phyloP scores from a whole-genome alignment of 2,113 vertebrate genomes.

The Myiozetetes cayanensis region DNA sequence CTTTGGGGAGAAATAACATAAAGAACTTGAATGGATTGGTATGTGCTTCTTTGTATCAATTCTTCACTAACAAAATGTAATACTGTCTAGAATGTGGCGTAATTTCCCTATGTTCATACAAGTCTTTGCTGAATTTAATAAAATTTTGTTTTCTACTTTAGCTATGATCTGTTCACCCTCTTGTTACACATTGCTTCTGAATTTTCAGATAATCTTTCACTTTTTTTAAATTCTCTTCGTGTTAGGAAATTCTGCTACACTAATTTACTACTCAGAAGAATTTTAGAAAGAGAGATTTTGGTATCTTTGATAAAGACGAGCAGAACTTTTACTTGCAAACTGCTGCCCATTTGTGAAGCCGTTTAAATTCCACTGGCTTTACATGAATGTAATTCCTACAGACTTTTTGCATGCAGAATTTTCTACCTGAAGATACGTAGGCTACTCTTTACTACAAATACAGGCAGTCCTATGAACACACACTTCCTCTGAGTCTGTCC shows the following conservation, averaged over 20 bases:
- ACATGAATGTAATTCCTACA: background rate
- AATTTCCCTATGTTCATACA: background rate
- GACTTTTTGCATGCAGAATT: background rate
- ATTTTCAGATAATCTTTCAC: background rate
- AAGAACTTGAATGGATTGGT: slow-evolving; percentile 94
- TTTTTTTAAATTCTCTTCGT: background rate
- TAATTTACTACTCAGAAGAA: background rate
- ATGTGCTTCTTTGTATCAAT: slow-evolving; percentile 37
- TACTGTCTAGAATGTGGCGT: background rate
- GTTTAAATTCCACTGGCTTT: background rate
- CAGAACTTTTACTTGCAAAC: background rate
- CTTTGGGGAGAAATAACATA: slow-evolving; percentile 95
- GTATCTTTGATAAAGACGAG: background rate
- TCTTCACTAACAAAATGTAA: background rate
- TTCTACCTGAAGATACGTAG: background rate
- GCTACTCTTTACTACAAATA: background rate
- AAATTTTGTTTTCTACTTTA: background rate
- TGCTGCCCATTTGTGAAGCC: background rate
- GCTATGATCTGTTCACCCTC: background rate
- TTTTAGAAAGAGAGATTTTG: background rate
- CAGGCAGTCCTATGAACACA: background rate
- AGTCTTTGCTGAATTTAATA: background rate
- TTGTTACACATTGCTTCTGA: background rate
- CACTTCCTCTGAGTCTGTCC: background rate
- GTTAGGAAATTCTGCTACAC: background rate